Evolutionary conservation across 2,888 invertebrate genomes (phyloP), one percentile per base, ranked within the genome.

Genomic region (Phortica magna): DNA sequence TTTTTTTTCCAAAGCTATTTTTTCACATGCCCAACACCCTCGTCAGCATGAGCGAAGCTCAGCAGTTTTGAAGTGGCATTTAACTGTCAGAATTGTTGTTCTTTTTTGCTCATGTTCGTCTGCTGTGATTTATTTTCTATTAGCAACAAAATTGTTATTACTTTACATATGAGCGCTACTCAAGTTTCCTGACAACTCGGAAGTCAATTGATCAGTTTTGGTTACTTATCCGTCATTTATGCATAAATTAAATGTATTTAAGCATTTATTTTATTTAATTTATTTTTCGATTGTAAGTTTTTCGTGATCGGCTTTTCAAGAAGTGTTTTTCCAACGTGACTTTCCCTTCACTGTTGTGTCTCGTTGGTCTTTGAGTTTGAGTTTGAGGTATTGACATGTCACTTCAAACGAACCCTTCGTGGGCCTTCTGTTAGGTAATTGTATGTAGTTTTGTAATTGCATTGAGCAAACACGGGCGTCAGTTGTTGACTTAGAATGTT

Each of bases 61-160:
- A 31, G 81, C 75, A 70, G 73, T 78, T 78, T 77, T 48, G 10
- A 82, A 86, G 87, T 85, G 84, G 83, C 84, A 80, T 80, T 85
- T 76, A 76, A 77, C 72, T 74, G 86, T 83, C 85, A 84, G 68
- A 65, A 31, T n/a, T 65, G n/a, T 65, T 42, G 31, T 65, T 65
- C 41, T 48, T 48, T 48, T 2, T 31, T 31, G 31, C 31, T 31
- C 31, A 31, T 31, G 31, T 31, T 31, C 31, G 5, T 31, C 68
- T 48, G 48, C 10, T 19, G 17, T 19, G 48, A 31, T 70, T 53
- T 70, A 31, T 71, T 55, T 71, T 10, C 48, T 31, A 71, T 71
- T 22, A 71, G 39, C 55, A 55, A 55, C 31, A 31, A 22, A 53
- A 12, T 55, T 71, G 7, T 53, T 55, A 31, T 71, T 31, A 67